Conservation (phyloP, 2,888 invertebrate species). For the Nasonia oneida region DNA sequence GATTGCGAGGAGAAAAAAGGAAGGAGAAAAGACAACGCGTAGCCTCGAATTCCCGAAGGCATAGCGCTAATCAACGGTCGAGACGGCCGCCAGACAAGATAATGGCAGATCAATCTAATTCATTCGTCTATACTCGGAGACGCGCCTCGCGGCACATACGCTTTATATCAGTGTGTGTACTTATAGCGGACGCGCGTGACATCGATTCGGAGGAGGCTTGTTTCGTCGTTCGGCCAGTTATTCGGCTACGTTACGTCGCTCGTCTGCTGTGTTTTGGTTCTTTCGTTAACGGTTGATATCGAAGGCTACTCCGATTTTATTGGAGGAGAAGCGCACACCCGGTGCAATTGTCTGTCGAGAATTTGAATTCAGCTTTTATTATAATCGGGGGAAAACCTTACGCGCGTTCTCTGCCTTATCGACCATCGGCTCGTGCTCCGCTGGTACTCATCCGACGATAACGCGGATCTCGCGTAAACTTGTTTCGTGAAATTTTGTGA, state of each 20-base stretch:
- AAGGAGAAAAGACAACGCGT: slow-evolving; percentile 15
- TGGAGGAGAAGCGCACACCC: not conserved
- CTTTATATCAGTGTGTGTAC: not conserved
- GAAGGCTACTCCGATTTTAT: too few relatives aligned
- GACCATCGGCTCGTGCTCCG: not conserved
- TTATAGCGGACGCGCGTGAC: not conserved
- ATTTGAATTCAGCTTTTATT: not conserved
- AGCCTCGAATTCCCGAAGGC: slow-evolving; percentile 72
- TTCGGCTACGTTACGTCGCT: too few relatives aligned
- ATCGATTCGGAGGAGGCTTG: slow-evolving; percentile 16
- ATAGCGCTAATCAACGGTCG: slow-evolving; percentile 75
- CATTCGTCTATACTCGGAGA: slow-evolving; percentile 70
- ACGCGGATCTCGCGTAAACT: not conserved
- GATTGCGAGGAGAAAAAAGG: not conserved
- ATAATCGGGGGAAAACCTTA: not conserved
- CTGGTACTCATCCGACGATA: not conserved
- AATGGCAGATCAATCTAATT: slow-evolving; percentile 79
- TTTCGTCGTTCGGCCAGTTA: not conserved
- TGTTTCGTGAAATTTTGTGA: not conserved
- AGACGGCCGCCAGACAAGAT: slow-evolving; percentile 78
- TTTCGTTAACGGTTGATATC: too few relatives aligned
- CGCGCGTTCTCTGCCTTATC: not conserved
- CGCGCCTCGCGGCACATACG: slow-evolving; percentile 63
- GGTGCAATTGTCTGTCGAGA: not conserved
- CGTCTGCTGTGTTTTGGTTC: too few relatives aligned